These are phyloP conservation scores for Nomada goodeniana DNA, from an alignment of 2,888 invertebrate genomes.

Conservation along the genomic window DNA sequence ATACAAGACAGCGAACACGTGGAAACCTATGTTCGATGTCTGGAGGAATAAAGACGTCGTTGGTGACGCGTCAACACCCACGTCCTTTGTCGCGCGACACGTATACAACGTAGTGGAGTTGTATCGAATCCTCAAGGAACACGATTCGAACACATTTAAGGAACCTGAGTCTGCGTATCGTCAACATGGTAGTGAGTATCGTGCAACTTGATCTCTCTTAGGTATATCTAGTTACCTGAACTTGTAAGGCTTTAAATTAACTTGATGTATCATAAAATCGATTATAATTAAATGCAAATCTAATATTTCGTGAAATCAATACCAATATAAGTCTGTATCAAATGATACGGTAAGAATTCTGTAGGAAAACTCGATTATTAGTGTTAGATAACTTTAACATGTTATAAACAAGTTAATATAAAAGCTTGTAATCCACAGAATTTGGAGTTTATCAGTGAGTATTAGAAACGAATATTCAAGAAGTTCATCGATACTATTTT, in stretches of 20 bases:
- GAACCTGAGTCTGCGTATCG: constrained; percentile 56
- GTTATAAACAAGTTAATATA: too few species aligned
- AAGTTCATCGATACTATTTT: too few species aligned
- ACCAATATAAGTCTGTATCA: not conserved
- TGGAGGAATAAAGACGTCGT: constrained; percentile 79
- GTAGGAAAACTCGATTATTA: too few species aligned
- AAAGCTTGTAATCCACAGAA: too few species aligned
- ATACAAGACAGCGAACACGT: constrained; percentile 73
- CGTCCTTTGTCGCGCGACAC: constrained; percentile 58
- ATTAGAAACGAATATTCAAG: too few species aligned
- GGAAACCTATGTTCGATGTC: constrained; percentile 79
- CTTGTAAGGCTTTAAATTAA: constrained; percentile 32
- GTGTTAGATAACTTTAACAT: too few species aligned
- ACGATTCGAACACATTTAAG: constrained; percentile 61
- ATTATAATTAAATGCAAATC: constrained; percentile 8
- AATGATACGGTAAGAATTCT: too few species aligned
- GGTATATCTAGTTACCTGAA: constrained; percentile 53
- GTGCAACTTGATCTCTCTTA: constrained; percentile 57
- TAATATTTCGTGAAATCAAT: not conserved
- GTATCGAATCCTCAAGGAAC: constrained; percentile 46
- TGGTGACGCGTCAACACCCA: constrained; percentile 79
- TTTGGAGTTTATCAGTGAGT: too few species aligned
- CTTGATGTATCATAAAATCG: not conserved
- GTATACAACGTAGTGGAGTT: constrained; percentile 54
- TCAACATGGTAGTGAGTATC: constrained; percentile 57